phyloP scores from a whole-genome alignment of 1,140 invertebrate species.

The Pemphigus obesinymphae region DNA sequence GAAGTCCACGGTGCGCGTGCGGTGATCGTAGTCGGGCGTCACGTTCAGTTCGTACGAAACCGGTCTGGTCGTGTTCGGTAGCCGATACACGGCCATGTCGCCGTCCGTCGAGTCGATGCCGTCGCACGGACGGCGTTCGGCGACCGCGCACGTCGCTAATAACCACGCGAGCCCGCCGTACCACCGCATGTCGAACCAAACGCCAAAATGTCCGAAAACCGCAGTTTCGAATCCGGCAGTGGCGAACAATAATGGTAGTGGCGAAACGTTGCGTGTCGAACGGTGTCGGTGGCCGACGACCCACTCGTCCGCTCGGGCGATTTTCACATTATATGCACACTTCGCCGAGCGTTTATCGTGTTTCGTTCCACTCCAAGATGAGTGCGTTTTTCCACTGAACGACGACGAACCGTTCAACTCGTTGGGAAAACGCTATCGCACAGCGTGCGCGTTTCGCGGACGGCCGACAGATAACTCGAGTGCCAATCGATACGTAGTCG shows the following conservation, averaged over 20 bases:
- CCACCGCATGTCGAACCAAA: too few relatives aligned
- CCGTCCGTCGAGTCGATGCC: not conserved
- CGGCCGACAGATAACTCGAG: too few relatives aligned
- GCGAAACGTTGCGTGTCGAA: too few relatives aligned
- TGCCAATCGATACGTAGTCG: too few relatives aligned
- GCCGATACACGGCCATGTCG: not conserved
- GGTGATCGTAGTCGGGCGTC: not conserved
- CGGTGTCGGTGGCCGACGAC: too few relatives aligned
- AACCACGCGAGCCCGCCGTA: not conserved
- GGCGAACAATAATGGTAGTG: too few relatives aligned
- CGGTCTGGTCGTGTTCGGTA: not conserved
- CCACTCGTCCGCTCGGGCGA: too few relatives aligned
- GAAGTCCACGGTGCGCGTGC: not conserved
- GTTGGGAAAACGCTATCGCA: too few relatives aligned
- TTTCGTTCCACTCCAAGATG: not conserved
- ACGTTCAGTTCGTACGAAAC: not conserved
- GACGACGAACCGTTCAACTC: too few relatives aligned
- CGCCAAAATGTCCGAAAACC: too few relatives aligned
- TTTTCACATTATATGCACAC: not conserved
- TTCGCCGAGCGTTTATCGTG: not conserved
- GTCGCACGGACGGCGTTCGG: not conserved
- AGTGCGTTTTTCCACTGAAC: not conserved
- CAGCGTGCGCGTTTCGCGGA: too few relatives aligned
- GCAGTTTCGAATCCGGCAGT: too few relatives aligned
- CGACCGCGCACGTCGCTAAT: not conserved